Percentiles rank a stretch among this genome's conserved stretches.
Conservation (phyloP, 2,113 vertebrate genomes). For the Plectropomus leopardus region DNA sequence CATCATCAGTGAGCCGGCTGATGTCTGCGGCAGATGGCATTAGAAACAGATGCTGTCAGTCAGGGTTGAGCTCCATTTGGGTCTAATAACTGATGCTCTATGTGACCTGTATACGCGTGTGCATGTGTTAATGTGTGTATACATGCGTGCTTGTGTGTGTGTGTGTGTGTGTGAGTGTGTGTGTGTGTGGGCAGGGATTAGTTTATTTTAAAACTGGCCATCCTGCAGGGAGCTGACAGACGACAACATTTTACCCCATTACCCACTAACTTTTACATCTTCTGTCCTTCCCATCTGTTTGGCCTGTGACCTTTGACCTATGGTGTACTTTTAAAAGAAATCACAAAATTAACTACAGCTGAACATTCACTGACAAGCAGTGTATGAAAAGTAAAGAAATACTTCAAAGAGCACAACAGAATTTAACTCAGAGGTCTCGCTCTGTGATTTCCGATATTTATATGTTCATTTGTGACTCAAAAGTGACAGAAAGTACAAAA, state of each 20-base stretch:
- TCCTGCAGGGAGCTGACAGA: conserved; percentile 31
- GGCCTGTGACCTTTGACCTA: conserved; percentile 34
- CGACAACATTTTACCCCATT: conserved; percentile 35
- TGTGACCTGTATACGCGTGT: conserved; percentile 51
- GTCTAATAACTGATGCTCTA: conserved; percentile 63
- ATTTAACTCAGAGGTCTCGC: background rate
- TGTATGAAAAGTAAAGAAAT: background rate
- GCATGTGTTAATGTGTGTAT: conserved; percentile 16
- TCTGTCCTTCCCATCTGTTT: conserved; percentile 44
- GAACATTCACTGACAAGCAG: background rate
- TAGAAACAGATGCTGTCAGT: conserved; percentile 70
- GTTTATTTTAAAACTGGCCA: conserved; percentile 25
- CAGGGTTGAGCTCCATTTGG: conserved; percentile 64
- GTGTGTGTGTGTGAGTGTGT: conserved; percentile 9
- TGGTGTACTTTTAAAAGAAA: background rate
- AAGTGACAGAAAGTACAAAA: background rate
- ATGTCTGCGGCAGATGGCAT: conserved; percentile 71
- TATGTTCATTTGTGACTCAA: background rate
- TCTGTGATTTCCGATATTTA: background rate
- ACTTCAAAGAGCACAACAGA: background rate
- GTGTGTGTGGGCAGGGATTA: conserved; percentile 13
- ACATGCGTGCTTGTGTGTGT: conserved; percentile 1
- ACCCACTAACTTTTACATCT: conserved; percentile 49
- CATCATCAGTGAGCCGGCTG: conserved; percentile 22
- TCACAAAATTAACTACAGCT: conserved; percentile 26